These are phyloP conservation scores for Gavia stellata DNA, from an alignment of 2,113 vertebrate genomes.

Conservation along the genomic window DNA sequence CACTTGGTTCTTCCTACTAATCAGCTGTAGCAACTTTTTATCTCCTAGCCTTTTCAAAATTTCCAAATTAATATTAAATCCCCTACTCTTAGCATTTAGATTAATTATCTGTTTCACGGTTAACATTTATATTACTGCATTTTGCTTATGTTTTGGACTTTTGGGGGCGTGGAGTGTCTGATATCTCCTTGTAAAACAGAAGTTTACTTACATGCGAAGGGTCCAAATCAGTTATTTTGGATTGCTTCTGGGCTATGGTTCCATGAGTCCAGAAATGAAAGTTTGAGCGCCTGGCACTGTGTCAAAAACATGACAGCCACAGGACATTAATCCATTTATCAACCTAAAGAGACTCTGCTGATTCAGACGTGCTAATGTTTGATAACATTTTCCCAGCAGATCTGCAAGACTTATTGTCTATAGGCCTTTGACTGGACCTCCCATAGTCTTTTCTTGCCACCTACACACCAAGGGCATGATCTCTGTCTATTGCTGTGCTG, in stretches of 20 bases:
- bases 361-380: not conserved
- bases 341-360: not conserved
- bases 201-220: not conserved
- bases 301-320: not conserved
- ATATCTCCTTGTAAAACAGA: not conserved
- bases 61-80: not conserved
- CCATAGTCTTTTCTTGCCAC: not conserved
- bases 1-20: not conserved
- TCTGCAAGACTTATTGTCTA: not conserved
- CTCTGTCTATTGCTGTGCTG: not conserved
- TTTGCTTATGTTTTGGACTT: not conserved
- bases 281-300: not conserved
- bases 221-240: not conserved
- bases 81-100: not conserved
- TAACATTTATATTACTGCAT: not conserved
- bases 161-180: not conserved
- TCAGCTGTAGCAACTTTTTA: not conserved
- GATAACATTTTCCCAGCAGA: not conserved
- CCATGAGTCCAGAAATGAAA: not conserved
- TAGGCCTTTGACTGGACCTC: not conserved
- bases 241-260: not conserved
- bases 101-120: not conserved
- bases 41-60: not conserved
- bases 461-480: not conserved
- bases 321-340: not conserved